These are phyloP conservation scores for Arnoldichthys spilopterus DNA, from an alignment of 2,797 vertebrate genomes.

Conservation along the genomic window DNA sequence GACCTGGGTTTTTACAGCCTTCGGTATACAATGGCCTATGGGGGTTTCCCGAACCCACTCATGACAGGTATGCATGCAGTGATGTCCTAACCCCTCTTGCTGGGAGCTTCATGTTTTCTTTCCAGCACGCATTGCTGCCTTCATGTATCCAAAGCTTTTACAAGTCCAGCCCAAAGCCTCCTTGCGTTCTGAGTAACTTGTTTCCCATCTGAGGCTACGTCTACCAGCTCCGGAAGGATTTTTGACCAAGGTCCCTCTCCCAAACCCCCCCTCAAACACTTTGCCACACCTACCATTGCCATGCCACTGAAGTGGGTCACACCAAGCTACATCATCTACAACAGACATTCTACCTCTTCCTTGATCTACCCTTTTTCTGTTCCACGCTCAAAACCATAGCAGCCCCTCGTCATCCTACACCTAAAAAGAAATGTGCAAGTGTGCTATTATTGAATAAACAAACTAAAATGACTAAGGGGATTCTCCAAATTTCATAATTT, in stretches of 20 bases:
- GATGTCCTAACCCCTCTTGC: constrained; percentile 87
- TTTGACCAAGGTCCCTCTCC: constrained; percentile 99
- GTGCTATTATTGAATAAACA: background rate
- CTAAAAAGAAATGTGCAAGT: background rate
- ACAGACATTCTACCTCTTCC: constrained; percentile 78
- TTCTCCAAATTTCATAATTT: constrained; percentile 17
- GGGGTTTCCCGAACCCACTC: constrained; percentile 68
- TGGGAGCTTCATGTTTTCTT: constrained; percentile 83
- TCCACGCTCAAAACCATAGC: constrained; percentile 36
- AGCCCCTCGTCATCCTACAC: constrained; percentile 27
- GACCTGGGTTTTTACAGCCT: constrained; percentile 68
- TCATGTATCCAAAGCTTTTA: constrained; percentile 81
- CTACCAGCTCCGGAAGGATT: constrained; percentile 98
- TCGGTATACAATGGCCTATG: constrained; percentile 63
- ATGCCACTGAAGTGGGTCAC: constrained; percentile 83
- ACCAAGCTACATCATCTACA: constrained; percentile 57
- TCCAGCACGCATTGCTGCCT: constrained; percentile 87
- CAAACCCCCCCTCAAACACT: constrained; percentile 87
- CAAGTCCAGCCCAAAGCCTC: constrained; percentile 86
- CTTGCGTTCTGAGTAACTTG: constrained; percentile 76
- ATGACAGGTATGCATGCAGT: constrained; percentile 82
- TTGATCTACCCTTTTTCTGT: constrained; percentile 64
- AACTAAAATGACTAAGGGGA: background rate
- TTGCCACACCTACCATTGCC: constrained; percentile 96
- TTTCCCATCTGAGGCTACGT: constrained; percentile 85